A percentile compares a stretch with the other conserved stretches of the same genome.
Conservation (phyloP, 2,797 vertebrate genomes). For the Lepidocolaptes lacrymiger region DNA sequence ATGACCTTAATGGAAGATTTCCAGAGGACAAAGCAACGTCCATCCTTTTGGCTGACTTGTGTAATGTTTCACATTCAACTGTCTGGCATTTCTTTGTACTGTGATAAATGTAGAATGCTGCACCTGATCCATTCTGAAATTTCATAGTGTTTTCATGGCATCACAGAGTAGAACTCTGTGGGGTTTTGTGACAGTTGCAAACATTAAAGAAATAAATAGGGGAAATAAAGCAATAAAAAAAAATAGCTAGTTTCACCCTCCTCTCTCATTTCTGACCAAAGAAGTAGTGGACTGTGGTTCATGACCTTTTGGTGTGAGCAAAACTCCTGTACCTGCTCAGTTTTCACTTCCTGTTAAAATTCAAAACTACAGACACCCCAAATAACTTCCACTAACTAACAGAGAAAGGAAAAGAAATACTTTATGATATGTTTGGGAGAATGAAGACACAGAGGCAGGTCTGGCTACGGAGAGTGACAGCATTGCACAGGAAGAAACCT, state of each 20-base stretch:
- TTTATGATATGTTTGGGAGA: neutral
- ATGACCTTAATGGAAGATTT: neutral
- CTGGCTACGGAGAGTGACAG: neutral
- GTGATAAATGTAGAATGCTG: neutral
- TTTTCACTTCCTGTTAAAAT: neutral
- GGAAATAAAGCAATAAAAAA: neutral
- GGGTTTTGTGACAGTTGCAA: neutral
- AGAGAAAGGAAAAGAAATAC: neutral
- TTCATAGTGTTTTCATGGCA: neutral
- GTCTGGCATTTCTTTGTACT: neutral
- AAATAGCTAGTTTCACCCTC: neutral
- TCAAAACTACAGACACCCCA: neutral
- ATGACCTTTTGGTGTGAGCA: neutral
- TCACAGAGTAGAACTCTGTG: neutral
- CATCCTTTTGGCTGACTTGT: constrained; percentile 7
- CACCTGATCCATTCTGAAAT: constrained; percentile 5
- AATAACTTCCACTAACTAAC: neutral
- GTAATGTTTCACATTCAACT: constrained; percentile 12
- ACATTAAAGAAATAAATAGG: neutral
- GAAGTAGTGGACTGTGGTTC: neutral
- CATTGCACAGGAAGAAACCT: neutral
- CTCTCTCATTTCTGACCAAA: neutral
- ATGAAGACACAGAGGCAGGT: neutral
- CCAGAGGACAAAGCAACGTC: neutral
- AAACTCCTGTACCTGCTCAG: neutral